phyloP scores from a whole-genome alignment of 1,140 invertebrate genomes.

The Cotesia chilonis region DNA sequence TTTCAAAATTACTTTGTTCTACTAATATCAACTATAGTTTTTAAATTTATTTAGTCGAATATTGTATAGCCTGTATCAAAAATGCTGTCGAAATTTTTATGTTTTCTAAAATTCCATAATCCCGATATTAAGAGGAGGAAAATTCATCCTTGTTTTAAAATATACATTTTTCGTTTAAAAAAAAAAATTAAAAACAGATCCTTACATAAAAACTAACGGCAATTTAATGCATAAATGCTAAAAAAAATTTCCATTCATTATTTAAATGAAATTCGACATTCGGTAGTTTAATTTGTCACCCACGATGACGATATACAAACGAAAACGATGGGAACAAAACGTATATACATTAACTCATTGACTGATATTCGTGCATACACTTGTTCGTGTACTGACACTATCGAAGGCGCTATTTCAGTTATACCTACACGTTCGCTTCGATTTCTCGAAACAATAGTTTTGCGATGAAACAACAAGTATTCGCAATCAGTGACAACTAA shows the following conservation, averaged over 20 bases:
- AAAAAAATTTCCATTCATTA: conserved; percentile 13
- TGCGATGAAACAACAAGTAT: conserved; percentile 38
- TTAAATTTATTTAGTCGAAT: too few relatives aligned
- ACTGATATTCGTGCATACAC: background rate
- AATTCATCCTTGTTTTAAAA: background rate
- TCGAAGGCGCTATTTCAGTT: background rate
- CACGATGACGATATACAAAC: conserved; percentile 28
- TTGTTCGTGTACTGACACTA: background rate
- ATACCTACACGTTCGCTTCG: conserved; percentile 1
- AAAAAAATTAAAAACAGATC: background rate
- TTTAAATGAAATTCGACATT: conserved; percentile 22
- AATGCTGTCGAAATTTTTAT: too few relatives aligned
- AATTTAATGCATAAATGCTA: conserved; percentile 15
- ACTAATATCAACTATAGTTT: too few relatives aligned
- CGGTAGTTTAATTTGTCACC: conserved; percentile 10
- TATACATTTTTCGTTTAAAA: background rate
- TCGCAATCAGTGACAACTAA: conserved; percentile 35
- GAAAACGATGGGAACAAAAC: conserved; percentile 2
- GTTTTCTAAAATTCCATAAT: background rate
- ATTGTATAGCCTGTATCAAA: too few relatives aligned
- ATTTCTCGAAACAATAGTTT: conserved; percentile 36
- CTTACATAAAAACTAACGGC: background rate
- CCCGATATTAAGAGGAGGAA: background rate
- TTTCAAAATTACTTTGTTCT: too few relatives aligned
- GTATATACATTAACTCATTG: background rate